These are phyloP conservation scores for Podarcis cretensis DNA, from an alignment of 2,113 vertebrate species.

Conservation along the genomic window DNA sequence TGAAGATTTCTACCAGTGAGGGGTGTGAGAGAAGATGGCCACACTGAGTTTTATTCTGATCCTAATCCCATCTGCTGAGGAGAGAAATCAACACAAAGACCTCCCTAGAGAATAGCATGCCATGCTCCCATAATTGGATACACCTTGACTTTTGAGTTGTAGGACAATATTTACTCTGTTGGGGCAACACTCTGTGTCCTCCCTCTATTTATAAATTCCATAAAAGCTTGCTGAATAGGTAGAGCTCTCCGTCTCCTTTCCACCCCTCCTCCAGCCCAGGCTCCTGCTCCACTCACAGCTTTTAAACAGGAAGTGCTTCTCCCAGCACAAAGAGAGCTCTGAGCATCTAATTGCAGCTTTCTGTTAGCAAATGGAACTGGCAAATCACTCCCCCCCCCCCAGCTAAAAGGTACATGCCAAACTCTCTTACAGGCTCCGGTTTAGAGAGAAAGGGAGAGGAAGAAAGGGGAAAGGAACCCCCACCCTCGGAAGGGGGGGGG, in stretches of 20 bases:
- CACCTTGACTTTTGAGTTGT: conserved; percentile 63
- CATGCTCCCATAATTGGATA: conserved; percentile 46
- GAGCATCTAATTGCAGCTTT: conserved; percentile 82
- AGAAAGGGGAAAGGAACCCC: neutral
- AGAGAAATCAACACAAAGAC: conserved; percentile 48
- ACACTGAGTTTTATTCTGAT: neutral
- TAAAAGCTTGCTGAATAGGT: conserved; percentile 74
- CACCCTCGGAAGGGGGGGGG: conserved; percentile 52
- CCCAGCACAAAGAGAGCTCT: conserved; percentile 77
- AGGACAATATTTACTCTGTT: conserved; percentile 49
- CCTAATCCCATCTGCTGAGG: conserved; percentile 38
- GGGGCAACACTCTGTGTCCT: conserved; percentile 58
- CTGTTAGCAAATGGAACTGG: conserved; percentile 77
- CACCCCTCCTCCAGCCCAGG: neutral
- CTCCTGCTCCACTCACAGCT: conserved; percentile 44
- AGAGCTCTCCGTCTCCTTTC: conserved; percentile 47
- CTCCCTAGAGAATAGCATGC: conserved; percentile 59
- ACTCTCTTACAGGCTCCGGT: neutral
- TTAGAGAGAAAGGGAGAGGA: neutral
- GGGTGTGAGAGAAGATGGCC: neutral
- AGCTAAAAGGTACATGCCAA: conserved; percentile 72
- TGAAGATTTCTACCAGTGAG: neutral
- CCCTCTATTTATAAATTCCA: conserved; percentile 77
- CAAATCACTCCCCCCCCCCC: conserved; percentile 69
- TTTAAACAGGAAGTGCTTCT: conserved; percentile 81